Evolutionary conservation across 2,888 invertebrate species (phyloP).

Genomic region (Rhodophaea formosa): DNA sequence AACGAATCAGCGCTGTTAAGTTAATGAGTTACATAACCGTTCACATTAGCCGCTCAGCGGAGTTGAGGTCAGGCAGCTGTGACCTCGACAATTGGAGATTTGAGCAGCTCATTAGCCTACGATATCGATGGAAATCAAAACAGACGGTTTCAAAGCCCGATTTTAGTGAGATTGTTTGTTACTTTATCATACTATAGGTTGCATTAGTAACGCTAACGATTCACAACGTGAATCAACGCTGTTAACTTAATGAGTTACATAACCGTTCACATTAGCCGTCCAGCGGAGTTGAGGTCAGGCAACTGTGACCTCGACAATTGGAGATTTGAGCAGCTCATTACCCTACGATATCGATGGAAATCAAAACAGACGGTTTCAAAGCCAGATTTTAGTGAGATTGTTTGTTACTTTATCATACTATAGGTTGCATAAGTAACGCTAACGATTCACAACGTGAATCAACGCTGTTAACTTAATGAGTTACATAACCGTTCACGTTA

Average conservation of each 20-base stretch:
- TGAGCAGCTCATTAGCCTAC: not conserved
- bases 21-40: constrained; percentile 12
- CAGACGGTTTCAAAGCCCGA: no score
- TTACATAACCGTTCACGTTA: constrained; percentile 2
- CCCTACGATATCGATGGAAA: no score
- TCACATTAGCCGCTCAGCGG: not conserved
- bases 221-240: not conserved
- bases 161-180: no score
- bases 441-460: not conserved
- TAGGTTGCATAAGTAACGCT: not conserved
- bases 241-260: constrained; percentile 12
- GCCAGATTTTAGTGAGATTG: no score
- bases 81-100: not conserved
- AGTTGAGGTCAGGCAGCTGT: not conserved
- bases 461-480: constrained; percentile 9
- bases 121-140: not conserved
- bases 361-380: no score
- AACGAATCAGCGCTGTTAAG: constrained; percentile 6
- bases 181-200: not conserved
- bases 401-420: not conserved
- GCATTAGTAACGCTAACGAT: not conserved
- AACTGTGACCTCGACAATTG: not conserved
- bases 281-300: not conserved
- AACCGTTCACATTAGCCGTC: not conserved
- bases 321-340: not conserved